Base-by-base conservation (phyloP, 2,797 vertebrate species). In the Chrosomus eos region DNA sequence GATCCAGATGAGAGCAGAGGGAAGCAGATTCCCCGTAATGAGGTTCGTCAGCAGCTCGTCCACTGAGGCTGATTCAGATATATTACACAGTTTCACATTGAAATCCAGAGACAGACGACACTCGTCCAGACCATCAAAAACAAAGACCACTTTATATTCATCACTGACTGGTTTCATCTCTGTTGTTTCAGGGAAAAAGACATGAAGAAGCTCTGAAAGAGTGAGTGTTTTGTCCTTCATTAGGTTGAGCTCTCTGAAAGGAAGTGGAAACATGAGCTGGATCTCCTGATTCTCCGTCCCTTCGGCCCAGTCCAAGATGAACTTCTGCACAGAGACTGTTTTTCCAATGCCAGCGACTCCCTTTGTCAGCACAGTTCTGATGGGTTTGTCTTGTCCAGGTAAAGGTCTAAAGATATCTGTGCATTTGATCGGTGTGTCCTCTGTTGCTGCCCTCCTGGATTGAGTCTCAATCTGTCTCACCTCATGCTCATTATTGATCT, bases 221-320 rank as follows among this genome's bases (percentile, higher is more conserved):
- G 68, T 64, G 40, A 62, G 53, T 21, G 18, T 64, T 74, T 73
- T 45, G 14, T 74, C 55, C 26, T 73, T 73, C 26, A 64, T 45
- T n/a, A 82, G 8, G 36, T 82, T 82, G 45, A 48, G 8, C 1
- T 82, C 68, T 36, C 79, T 81, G 31, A 81, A 81, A 55, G 80
- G 23, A 58, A 81, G 48, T 58, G 66, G 66, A 81, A 81, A 71
- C n/a, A 83, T 74, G 26, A 83, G 45, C 19, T 33, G n/a, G 3
- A 83, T 0, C 1, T 83, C 81, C 68, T 83, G 70, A 64, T 83
- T 83, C 5, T 40, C n/a, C n/a, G n/a, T 66, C 70, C 45, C 58
- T 81, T 81, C 78, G n/a, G 78, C 33, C 71, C 84, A 75, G 66
- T 85, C 84, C 45, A 85, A 23, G 33, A 85, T 55, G 33, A 81